Evolutionary conservation across 2,888 invertebrate genomes (phyloP), one percentile per base, ranked within the genome.

Genomic region (Atherix ibis): DNA sequence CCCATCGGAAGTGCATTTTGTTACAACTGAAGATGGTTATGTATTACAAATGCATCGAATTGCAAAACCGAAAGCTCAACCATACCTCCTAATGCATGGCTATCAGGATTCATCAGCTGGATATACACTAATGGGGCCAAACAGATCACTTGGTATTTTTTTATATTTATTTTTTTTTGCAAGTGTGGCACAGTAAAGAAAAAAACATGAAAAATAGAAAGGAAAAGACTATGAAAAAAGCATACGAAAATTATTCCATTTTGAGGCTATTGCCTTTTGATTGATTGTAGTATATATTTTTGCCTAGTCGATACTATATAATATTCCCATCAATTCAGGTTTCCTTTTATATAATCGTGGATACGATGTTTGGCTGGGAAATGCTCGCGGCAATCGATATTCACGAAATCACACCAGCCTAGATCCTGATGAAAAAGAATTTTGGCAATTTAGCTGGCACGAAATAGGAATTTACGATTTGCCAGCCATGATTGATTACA

Each of bases 391-490:
- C 15, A 72, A 71, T 49, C 63, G 59, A 2, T 73, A 70, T 46
- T 64, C 66, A 12, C 56, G 57, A 32, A 52, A 53, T n/a, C 71
- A 73, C 46, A 46, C 54, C 5, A 54, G 50, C 9, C 44, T 51
- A 4, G 27, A 35, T 29, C 39, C 41, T 22, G 29, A 34, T 18
- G 6, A 16, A 10, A 26, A 26, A 9, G 22, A 32, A 14, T 46
- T 43, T 33, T 75, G 73, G 73, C 44, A 60, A 27, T 74, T 25
- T 10, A 30, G 24, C 18, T 28, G 6, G 6, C 78, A 84, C 49
- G 78, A 88, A 54, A 80, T 84, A 53, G 84, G 80, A 2, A 52
- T 63, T 32, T 67, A 68, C 41, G 88, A 88, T 52, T 46, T 87
- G 18, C 82, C 85, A 1, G 68, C 78, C 1, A 77, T 75, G 68